A percentile compares a stretch with the other conserved stretches of the same genome.
Evolutionary conservation across 2,113 vertebrate genomes (phyloP).

Genomic region (Cnemophilus loriae): DNA sequence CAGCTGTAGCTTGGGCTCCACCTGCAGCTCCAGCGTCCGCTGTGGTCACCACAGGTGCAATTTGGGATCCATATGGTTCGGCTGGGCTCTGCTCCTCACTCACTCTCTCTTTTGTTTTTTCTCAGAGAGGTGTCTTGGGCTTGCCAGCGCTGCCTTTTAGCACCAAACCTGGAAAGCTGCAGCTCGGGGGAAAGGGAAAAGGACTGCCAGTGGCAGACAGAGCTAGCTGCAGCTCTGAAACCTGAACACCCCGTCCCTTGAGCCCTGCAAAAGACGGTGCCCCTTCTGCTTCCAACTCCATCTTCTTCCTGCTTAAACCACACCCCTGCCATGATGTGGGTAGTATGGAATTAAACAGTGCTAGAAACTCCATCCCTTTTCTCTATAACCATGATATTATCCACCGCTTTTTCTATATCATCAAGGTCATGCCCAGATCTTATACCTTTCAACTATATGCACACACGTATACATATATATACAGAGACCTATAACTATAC

Average conservation of each 20-base stretch:
- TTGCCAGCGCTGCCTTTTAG: rapidly evolving
- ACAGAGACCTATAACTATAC: not conserved
- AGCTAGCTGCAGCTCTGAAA: rapidly evolving
- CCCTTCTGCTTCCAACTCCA: not conserved
- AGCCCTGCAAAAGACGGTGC: not conserved
- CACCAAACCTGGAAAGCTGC: not conserved
- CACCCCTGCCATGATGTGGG: not conserved
- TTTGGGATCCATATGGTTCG: rapidly evolving
- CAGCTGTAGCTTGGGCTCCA: no score
- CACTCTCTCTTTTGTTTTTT: not conserved
- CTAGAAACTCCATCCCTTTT: not conserved
- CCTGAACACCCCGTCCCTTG: not conserved
- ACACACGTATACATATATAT: not conserved
- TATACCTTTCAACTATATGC: not conserved
- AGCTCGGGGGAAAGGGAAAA: not conserved
- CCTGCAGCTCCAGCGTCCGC: not conserved
- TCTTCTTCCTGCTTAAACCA: not conserved
- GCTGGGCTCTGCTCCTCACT: rapidly evolving
- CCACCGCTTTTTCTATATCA: not conserved
- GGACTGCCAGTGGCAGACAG: not conserved
- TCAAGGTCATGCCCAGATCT: not conserved
- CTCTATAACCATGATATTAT: not conserved
- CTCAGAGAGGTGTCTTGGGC: rapidly evolving
- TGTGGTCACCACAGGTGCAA: not conserved
- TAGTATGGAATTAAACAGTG: not conserved